Base-by-base conservation (phyloP, 1,140 invertebrate genomes). In the Neotoxoptera formosana region DNA sequence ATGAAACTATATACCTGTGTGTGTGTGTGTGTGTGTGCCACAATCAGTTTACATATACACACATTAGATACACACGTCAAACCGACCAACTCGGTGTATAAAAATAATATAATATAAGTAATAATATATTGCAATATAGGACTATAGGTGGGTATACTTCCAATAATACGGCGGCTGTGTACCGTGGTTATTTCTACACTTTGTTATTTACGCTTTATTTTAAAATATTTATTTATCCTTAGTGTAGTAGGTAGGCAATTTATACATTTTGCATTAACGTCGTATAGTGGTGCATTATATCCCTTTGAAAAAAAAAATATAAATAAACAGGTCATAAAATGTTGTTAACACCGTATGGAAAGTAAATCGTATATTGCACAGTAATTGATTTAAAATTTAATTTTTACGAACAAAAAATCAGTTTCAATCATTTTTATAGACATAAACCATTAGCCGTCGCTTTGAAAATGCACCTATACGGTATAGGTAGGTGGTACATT, bases 1-100 rank as follows among this genome's bases (percentile, higher is more conserved):
- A 88, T 48, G 47, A 88, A 88, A 89, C 87, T 30, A 36, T 30
- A 36, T 83, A 21, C 45, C 36, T 84, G 25, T 48, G 30, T 48
- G 3, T 30, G 47, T 48, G 47, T 87, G 30, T 21, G 51, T 53
- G 34, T 89, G 9, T 89, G n/a, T 53, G 34, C 34, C 48, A 89
- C 48, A 88, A 89, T 89, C 51, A 53, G 17, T 36, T 53, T 34
- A 53, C 87, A 89, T 53, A 53, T 4, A 53, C 30, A 41, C 51
- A 89, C 88, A 89, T 89, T 89, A 23, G 48, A 89, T 53, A 89
- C 88, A 89, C 88, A 36, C 88, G 88, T 89, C 51, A 56, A 56
- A 56, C n/a, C 60, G 30, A 36, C 76, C 20, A 30, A 47, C 84
- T 47, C 20, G 34, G 21, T 21, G 20, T 51, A 87, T 56, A 36